Conservation (phyloP, 2,888 invertebrate genomes). For the Sinelater perroti region DNA sequence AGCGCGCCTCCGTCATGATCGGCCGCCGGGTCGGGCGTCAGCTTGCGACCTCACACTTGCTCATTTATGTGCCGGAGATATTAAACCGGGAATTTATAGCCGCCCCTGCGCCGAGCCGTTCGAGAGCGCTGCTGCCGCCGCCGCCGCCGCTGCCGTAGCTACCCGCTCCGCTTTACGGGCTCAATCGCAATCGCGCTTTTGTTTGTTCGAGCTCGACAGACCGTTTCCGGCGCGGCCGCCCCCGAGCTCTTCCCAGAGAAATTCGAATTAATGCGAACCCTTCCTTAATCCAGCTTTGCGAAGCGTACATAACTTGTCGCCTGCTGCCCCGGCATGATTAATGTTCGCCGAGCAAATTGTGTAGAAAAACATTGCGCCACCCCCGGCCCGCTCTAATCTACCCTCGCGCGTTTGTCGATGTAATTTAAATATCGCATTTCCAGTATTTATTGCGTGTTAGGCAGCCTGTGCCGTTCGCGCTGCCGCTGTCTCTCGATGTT, state of each 20-base stretch:
- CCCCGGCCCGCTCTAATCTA: constrained; percentile 46
- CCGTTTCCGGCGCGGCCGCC: constrained; percentile 21
- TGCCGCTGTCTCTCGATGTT: background rate
- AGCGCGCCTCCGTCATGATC: constrained; percentile 56
- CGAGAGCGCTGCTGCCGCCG: constrained; percentile 48
- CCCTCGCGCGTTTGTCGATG: constrained; percentile 40
- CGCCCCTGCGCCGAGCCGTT: constrained; percentile 39
- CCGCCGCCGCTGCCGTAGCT: constrained; percentile 42
- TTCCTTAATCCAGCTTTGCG: constrained; percentile 40
- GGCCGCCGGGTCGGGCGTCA: constrained; percentile 54
- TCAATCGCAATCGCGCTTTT: constrained; percentile 50
- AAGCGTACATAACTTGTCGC: constrained; percentile 41
- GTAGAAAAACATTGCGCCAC: constrained; percentile 62
- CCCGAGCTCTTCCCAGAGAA: constrained; percentile 37
- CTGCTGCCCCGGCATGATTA: constrained; percentile 56
- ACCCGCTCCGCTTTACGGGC: constrained; percentile 45
- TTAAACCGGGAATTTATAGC: constrained; percentile 61
- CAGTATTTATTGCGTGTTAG: constrained; percentile 40
- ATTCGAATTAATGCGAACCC: constrained; percentile 41
- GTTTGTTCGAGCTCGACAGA: constrained; percentile 41
- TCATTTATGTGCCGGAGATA: constrained; percentile 59
- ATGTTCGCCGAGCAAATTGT: constrained; percentile 64
- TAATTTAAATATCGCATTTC: constrained; percentile 46
- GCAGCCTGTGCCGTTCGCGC: constrained; percentile 18
- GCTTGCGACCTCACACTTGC: constrained; percentile 58